Conservation (phyloP, 2,888 invertebrate genomes). For the Ochlodes sylvanus region DNA sequence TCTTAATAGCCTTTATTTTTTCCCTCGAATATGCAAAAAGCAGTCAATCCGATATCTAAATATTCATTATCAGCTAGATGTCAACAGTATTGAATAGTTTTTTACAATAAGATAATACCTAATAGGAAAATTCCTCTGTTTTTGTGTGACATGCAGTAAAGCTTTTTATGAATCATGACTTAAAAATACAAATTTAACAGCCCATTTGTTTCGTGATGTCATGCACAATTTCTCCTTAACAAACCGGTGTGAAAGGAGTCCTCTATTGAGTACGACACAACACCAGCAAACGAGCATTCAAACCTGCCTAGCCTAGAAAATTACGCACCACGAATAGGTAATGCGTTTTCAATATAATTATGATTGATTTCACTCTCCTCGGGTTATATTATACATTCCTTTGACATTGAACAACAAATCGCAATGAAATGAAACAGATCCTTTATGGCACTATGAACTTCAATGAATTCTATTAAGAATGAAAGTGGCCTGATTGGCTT, state of each 20-base stretch:
- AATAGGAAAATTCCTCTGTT: background rate
- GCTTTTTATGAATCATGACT: background rate
- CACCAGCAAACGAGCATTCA: conserved; percentile 33
- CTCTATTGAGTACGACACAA: conserved; percentile 26
- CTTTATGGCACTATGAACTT: background rate
- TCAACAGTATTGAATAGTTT: too few species aligned
- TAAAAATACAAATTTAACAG: conserved; percentile 13
- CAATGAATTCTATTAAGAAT: conserved; percentile 3
- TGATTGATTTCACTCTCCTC: conserved; percentile 44
- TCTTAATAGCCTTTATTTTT: too few species aligned
- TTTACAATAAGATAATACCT: too few species aligned
- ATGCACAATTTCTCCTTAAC: conserved; percentile 44
- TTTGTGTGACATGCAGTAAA: background rate
- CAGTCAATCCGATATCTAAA: too few species aligned
- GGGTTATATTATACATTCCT: conserved; percentile 25
- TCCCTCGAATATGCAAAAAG: too few species aligned
- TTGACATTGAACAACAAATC: conserved; percentile 21
- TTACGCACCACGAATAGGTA: conserved; percentile 45
- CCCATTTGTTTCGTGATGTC: conserved; percentile 32
- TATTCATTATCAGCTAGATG: too few species aligned
- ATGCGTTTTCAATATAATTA: conserved; percentile 41
- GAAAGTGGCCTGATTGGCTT: conserved; percentile 2
- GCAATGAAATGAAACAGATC: background rate
- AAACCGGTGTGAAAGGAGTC: conserved; percentile 48
- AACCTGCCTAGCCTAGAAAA: conserved; percentile 48